Base-by-base conservation (phyloP, 1,140 invertebrate genomes). In the Tetramorium parvispinum region DNA sequence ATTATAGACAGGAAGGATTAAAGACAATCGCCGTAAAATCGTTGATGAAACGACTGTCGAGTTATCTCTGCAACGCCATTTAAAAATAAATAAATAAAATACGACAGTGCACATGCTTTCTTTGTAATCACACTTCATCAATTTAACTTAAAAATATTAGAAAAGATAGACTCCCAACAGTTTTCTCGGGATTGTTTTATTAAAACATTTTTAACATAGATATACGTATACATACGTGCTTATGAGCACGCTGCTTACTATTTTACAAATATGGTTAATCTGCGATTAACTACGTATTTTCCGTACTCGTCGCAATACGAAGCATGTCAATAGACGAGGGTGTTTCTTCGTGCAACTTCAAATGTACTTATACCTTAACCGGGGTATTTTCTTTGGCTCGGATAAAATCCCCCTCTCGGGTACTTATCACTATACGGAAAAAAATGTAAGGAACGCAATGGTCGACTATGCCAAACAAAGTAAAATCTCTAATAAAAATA, bases 1-100 rank as follows among this genome's bases (percentile, higher is more conserved):
- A 70, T 70, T 70, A 70, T 59, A 55, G 49, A 81, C 65, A 70
- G 78, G 78, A 81, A 81, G 65, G 65, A 68, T 49, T 81, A 5
- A 46, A 70, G 6, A 70, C 40, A 70, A 70, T 70, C 49, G 13
- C 78, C 78, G 16, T 51, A 68, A 55, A 81, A 70, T 68, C 32
- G 10, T 8, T 13, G 46, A 79, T 7, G 24, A 63, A 5, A 43
- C 24, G 2, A 27, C 2, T 65, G 40, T 13, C 1, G 11, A 68
- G 2, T 68, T 49, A 18, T 68, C 6, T 6, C 11, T 18, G 40
- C 21, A 43, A 13, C 2, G 13, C 37, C 32, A 73, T 53, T 75
- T 57, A 46, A 63, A n/a, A 7, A 16, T 1, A 4, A 32, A 37
- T 10, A 37, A 65, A 37, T 3, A 37, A 16, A 37, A n/a, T 65